Evolutionary conservation across 2,888 invertebrate species (phyloP), one percentile per base, ranked within the genome.

Genomic region (Amitus sp.): DNA sequence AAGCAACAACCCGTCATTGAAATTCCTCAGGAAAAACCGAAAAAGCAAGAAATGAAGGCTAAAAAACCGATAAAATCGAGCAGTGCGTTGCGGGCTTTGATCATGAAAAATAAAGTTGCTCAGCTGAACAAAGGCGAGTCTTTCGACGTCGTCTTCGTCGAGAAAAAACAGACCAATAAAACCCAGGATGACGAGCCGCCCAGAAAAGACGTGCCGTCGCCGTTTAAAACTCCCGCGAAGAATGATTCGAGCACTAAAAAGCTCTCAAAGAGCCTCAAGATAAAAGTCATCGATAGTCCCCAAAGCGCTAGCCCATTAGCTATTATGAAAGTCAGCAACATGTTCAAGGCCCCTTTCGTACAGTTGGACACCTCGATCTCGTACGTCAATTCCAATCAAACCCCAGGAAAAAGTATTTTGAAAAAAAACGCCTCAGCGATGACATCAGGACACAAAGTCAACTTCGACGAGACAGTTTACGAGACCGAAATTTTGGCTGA

Each of bases 331-430:
- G 61, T 78, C 3, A 77, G 72, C 43, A 63, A 70, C 33, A 68
- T 74, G 60, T 73, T 65, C 17, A 79, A 77, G 54, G 74, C 76
- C 1, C 76, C 80, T 0, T 71, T 77, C 19, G 52, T 75, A 10
- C 56, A 70, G 1, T 23, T 75, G 9, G 76, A 80, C 37, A 61
- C 69, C 4, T 73, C 77, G 2, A 72, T 76, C 46, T 57, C 66
- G 0, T 79, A 78, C 37, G 58, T 78, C 1, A 82, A 79, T 57
- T 80, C 75, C 0, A 66, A 69, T 46, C 79, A 78, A 47, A 80
- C 77, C 1, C 80, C 79, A 1, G 73, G 70, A 0, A 78, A 71
- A 37, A 67, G 79, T 28, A 80, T 81, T 55, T 55, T 80, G 13
- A 80, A 81, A 30, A 62, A 60, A 61, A 43, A 18, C 12, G 5